Percentiles rank a stretch among this genome's conserved stretches.
These are phyloP conservation scores for Rissa tridactyla DNA, from an alignment of 2,113 vertebrate species.

Conservation along the genomic window DNA sequence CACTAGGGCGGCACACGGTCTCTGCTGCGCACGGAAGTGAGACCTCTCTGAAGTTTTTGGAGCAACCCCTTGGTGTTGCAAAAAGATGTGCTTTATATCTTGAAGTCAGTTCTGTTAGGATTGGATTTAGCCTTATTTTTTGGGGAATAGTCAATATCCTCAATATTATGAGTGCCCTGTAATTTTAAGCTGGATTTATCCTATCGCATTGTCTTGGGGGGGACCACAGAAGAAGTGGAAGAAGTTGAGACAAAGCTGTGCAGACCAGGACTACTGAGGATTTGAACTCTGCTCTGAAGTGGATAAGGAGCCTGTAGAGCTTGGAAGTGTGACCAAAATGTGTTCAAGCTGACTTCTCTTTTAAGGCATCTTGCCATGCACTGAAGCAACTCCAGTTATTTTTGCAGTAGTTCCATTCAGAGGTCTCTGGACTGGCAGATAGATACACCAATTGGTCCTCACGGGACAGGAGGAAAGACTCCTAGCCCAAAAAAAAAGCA, in stretches of 20 bases:
- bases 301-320: background rate
- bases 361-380: background rate
- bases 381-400: background rate
- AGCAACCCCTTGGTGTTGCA: background rate
- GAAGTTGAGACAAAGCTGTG: background rate
- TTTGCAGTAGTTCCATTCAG: background rate
- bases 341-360: background rate
- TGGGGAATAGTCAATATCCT: background rate
- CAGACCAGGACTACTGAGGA: background rate
- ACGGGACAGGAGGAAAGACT: background rate
- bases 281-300: background rate
- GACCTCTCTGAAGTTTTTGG: background rate
- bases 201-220: background rate
- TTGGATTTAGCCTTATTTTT: background rate
- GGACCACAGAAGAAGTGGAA: background rate
- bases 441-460: background rate
- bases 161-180: background rate
- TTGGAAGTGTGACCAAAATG: background rate
- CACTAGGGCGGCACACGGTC: background rate
- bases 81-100: background rate
- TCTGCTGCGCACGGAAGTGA: background rate
- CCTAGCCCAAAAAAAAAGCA: background rate
- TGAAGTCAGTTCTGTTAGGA: background rate
- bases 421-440: background rate
- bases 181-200: background rate